A percentile compares a stretch with the other conserved stretches of the same genome.
These are phyloP conservation scores for Acromyrmex charruanus DNA, from an alignment of 1,140 invertebrate genomes.

Conservation along the genomic window DNA sequence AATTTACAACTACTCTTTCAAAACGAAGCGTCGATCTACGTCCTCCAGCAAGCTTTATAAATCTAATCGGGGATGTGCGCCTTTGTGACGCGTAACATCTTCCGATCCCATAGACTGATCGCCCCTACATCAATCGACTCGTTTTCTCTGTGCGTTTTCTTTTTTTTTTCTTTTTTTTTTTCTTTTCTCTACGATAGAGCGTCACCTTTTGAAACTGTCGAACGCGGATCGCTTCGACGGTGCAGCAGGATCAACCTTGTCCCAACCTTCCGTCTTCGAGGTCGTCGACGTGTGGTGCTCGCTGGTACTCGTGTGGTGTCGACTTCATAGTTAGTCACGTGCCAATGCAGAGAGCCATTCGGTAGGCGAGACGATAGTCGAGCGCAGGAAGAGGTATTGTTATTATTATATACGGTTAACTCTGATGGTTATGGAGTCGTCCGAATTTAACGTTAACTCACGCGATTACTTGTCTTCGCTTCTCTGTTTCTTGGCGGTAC, in stretches of 20 bases:
- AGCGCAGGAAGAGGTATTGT: conserved; percentile 68
- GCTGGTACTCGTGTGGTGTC: conserved; percentile 85
- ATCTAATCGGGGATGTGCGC: neutral
- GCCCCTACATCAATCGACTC: conserved; percentile 23
- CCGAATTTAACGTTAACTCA: conserved; percentile 22
- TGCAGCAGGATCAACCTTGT: conserved; percentile 81
- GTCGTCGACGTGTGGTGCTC: conserved; percentile 85
- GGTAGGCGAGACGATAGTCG: conserved; percentile 73
- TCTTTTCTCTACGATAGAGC: conserved; percentile 68
- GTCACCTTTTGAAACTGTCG: conserved; percentile 87
- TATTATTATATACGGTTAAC: conserved; percentile 71
- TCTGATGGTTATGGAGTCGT: conserved; percentile 49
- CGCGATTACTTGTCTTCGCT: conserved; percentile 19
- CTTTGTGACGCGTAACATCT: conserved; percentile 12
- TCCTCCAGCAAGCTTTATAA: conserved; percentile 32
- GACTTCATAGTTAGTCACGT: conserved; percentile 84
- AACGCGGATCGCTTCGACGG: conserved; percentile 83
- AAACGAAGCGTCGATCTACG: conserved; percentile 44
- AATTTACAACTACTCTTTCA: conserved; percentile 14
- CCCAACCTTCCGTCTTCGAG: conserved; percentile 85
- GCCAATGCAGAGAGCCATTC: conserved; percentile 81
- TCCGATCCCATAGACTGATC: conserved; percentile 19
- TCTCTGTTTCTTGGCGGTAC: conserved; percentile 35
- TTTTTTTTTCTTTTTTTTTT: conserved; percentile 56
- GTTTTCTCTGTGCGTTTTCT: conserved; percentile 35